Evolutionary conservation across 2,797 vertebrate species (phyloP), one percentile per base, ranked within the genome.

Genomic region (Gymnothorax javanicus): DNA sequence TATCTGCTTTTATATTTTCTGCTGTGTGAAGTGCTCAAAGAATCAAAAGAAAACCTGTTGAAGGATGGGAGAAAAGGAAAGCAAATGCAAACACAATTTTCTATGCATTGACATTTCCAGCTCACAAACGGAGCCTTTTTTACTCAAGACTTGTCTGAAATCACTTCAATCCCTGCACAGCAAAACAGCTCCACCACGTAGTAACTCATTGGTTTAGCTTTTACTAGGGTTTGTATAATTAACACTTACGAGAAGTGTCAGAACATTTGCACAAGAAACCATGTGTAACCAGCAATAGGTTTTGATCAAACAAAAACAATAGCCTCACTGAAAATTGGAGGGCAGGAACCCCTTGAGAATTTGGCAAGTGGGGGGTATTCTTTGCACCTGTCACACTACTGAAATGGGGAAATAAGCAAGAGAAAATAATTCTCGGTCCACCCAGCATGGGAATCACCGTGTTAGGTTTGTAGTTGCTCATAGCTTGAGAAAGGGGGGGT

Each of bases 1-100:
- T 85, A 91, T 92, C 89, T 89, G 43, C 86, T 90, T 88, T 86
- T 5, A 89, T 83, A 89, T 62, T 86, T 43, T 52, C 20, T 23
- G 50, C 54, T 25, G 87, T 84, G 73, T 79, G 83, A 81, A 82
- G 87, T 82, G 75, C 86, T 77, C 54, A 86, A 84, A 86, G 75
- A 59, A 87, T 87, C 89, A 88, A 81, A 84, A 33, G 56, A 85
- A 91, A 87, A 90, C 87, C 85, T 75, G 71, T 82, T 87, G 7
- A 83, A 27, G 59, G n/a, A 11, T 17, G 82, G 52, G 58, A 83
- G 56, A 83, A 83, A 83, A 60, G n/a, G 12, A 83, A 58, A 27
- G 82, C 23, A 27, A 81, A 81, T 54, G 50, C 17, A 20, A 79
- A 79, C 50, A 52, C 20, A 5, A 15, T 52, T 52, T 52, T 15